Base-by-base conservation (phyloP, 2,888 invertebrate genomes). In the Axea sp. region DNA sequence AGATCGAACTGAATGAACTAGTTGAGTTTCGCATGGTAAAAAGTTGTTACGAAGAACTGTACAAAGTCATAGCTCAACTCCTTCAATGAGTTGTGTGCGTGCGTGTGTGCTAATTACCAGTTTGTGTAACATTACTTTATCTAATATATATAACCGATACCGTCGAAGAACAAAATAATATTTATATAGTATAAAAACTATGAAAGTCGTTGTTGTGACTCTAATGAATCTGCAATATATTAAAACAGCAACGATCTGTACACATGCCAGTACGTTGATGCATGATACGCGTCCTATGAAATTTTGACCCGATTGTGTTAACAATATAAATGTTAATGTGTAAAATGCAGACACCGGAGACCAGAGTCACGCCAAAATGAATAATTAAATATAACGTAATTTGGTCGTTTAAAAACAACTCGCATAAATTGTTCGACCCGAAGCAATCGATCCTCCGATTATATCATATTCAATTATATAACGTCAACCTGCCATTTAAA, bases 381-480 rank as follows among this genome's bases (percentile, higher is more conserved):
- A 68, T 68, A 68, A 51, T 49, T 19, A 39, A 59, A 51, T 59
- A 31, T 26, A 43, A 37, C 30, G 43, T 33, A 35, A 59, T 37
- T 57, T 15, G 51, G 35, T 33, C 19, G 33, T 19, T 65, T 45
- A 53, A 55, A 47, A 24, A 14, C 24, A 24, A 24, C 53, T 73
- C 67, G 67, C 43, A 65, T 73, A 73, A 73, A 65, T 65, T 53
- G n/a, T n/a, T n/a, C 14, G 22, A 39, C 8, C 33, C 47, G 26
- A 19, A 39, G 59, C 43, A 45, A 73, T 73, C 72, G 72, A 73
- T 65, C 51, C 47, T 33, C 19, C 37, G 19, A 59, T 73, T 73
- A 65, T 65, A 65, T 65, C 65, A 73, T 65, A 51, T 73, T 57
- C 41, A 73, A 65, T 73, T 73, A 73, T 19, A 35, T 73, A 65